Conservation (phyloP, 2,113 vertebrate genomes). For the Hippocampus barbouri region DNA sequence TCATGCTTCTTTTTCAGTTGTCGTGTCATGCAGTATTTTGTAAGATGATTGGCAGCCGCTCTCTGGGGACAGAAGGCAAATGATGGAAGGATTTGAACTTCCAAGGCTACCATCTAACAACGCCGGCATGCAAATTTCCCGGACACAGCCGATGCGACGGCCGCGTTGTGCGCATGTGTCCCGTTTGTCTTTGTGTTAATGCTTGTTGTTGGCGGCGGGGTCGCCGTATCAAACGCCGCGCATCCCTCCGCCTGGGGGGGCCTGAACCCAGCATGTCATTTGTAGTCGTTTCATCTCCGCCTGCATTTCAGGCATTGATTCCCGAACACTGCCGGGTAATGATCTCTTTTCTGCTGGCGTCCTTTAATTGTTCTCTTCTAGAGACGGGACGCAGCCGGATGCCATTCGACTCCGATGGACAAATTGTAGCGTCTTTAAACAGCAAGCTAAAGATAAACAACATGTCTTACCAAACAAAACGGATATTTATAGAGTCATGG, state of each 20-base stretch:
- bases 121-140: conserved; percentile 9
- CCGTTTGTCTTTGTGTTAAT: conserved; percentile 26
- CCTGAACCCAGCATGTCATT: conserved; percentile 25
- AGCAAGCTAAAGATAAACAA: background rate
- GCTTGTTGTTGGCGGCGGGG: conserved; percentile 17
- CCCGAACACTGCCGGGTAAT: conserved; percentile 49
- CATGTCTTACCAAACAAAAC: background rate
- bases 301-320: conserved; percentile 50
- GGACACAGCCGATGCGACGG: conserved; percentile 18
- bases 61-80: background rate
- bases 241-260: background rate
- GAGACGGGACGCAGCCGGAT: background rate
- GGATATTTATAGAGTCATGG: background rate
- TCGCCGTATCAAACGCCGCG: conserved; percentile 30
- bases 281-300: conserved; percentile 37
- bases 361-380: conserved; percentile 6
- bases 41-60: background rate
- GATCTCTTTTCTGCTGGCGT: conserved; percentile 32
- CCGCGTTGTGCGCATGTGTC: conserved; percentile 4
- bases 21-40: background rate
- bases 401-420: background rate
- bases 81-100: conserved; percentile 3
- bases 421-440: background rate
- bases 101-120: conserved; percentile 28
- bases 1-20: background rate